Evolutionary conservation across 2,113 vertebrate genomes (phyloP).

Genomic region (Naja naja): DNA sequence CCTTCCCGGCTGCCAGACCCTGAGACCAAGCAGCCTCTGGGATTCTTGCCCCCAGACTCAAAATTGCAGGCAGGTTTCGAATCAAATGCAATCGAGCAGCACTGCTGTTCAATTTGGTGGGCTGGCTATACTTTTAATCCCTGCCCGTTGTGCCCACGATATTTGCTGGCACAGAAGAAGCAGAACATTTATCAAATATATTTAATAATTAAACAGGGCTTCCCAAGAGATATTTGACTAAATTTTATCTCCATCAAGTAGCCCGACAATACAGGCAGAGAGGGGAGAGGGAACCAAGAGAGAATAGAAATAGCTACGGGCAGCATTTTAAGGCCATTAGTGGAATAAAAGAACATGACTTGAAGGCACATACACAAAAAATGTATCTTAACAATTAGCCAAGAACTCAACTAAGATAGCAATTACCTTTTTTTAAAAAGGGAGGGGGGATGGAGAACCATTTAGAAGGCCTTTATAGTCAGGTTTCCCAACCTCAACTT

Average conservation of each 20-base stretch:
- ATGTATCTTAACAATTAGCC: accelerated
- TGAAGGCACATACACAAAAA: neutral
- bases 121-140: neutral
- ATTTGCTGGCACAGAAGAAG: neutral
- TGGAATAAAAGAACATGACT: neutral
- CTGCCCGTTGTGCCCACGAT: neutral
- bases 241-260: neutral
- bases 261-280: neutral
- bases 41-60: neutral
- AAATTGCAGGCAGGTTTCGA: neutral
- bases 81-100: neutral
- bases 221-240: neutral
- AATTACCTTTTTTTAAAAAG: neutral
- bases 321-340: neutral
- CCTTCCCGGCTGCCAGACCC: neutral
- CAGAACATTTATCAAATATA: neutral
- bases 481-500: neutral
- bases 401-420: neutral
- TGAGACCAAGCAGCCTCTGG: neutral
- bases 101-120: neutral
- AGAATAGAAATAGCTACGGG: neutral
- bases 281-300: neutral
- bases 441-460: neutral
- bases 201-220: neutral
- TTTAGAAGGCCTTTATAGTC: neutral